A percentile compares a stretch with the other conserved stretches of the same genome.
Conservation (phyloP, 1,140 invertebrate species). For the Drosophila orosa region DNA sequence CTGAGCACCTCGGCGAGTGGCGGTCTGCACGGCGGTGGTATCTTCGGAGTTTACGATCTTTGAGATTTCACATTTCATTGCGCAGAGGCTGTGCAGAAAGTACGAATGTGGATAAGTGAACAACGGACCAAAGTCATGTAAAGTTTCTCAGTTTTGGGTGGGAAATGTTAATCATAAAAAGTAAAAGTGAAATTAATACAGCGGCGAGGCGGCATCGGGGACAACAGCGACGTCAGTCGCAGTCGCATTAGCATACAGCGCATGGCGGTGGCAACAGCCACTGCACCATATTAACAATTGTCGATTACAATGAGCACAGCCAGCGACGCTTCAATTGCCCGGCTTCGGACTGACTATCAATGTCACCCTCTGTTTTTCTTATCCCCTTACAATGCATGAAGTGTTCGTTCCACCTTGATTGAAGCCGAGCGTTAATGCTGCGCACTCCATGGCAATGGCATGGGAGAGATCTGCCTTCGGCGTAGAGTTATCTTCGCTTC, state of each 20-base stretch:
- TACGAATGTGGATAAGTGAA: conserved; percentile 60
- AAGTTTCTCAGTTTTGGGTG: conserved; percentile 77
- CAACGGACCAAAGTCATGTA: conserved; percentile 61
- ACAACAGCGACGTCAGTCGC: conserved; percentile 57
- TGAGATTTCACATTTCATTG: conserved; percentile 79
- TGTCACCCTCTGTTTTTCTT: conserved; percentile 49
- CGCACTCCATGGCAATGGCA: background rate
- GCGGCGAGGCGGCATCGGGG: conserved; percentile 22
- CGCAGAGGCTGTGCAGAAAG: conserved; percentile 38
- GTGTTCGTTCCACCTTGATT: conserved; percentile 49
- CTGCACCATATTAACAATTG: conserved; percentile 32
- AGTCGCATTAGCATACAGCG: conserved; percentile 72
- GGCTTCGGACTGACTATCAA: conserved; percentile 51
- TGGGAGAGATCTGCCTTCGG: conserved; percentile 59
- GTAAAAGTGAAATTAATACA: conserved; percentile 81
- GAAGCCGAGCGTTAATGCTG: conserved; percentile 46
- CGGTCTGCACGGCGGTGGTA: conserved; percentile 24
- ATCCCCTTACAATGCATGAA: conserved; percentile 44
- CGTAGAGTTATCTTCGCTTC: conserved; percentile 5
- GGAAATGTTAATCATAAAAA: conserved; percentile 81
- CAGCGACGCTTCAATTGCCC: conserved; percentile 45
- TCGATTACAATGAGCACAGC: conserved; percentile 59
- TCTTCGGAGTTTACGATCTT: conserved; percentile 74
- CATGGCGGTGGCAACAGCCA: conserved; percentile 53
- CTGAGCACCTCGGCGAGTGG: conserved; percentile 13